Percentiles rank a stretch among this genome's conserved stretches.
Evolutionary conservation across 2,888 invertebrate genomes (phyloP).

Genomic region (Chloroclystis v-ata): DNA sequence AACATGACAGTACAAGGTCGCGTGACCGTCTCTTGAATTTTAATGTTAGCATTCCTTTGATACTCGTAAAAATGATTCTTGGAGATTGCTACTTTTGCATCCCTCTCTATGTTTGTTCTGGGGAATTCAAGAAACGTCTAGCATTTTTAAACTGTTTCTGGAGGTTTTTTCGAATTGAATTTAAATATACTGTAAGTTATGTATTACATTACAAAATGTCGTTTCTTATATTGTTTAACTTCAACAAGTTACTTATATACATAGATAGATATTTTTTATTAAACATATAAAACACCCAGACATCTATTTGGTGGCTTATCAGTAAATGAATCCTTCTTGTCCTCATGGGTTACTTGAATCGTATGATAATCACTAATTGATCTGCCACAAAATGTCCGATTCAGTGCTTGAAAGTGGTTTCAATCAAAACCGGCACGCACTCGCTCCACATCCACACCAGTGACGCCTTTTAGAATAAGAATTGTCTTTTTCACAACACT

Average conservation of each 20-base stretch:
- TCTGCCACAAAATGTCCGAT: conserved; percentile 76
- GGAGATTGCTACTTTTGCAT: conserved; percentile 39
- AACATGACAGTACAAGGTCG: conserved; percentile 59
- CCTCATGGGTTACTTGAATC: no score
- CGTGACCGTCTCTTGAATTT: conserved; percentile 66
- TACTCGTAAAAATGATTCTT: conserved; percentile 68
- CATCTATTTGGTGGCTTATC: no score
- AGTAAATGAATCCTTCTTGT: no score
- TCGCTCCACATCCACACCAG: conserved; percentile 71
- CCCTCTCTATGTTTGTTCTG: conserved; percentile 1
- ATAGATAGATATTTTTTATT: no score
- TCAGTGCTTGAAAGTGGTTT: conserved; percentile 64
- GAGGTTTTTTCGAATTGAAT: conserved; percentile 44
- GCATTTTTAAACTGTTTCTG: conserved; percentile 32
- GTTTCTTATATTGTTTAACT: no score
- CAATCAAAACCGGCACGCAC: conserved; percentile 76
- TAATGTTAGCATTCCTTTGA: conserved; percentile 67
- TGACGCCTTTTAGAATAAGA: conserved; percentile 75
- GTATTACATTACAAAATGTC: no score
- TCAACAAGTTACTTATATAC: no score
- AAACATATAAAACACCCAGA: no score
- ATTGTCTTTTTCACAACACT: conserved; percentile 75
- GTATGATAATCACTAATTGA: conserved; percentile 69
- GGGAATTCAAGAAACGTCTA: neutral
- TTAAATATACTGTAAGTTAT: no score